These are phyloP conservation scores for Aethes cnicana DNA, from an alignment of 2,888 invertebrate genomes.

Conservation along the genomic window DNA sequence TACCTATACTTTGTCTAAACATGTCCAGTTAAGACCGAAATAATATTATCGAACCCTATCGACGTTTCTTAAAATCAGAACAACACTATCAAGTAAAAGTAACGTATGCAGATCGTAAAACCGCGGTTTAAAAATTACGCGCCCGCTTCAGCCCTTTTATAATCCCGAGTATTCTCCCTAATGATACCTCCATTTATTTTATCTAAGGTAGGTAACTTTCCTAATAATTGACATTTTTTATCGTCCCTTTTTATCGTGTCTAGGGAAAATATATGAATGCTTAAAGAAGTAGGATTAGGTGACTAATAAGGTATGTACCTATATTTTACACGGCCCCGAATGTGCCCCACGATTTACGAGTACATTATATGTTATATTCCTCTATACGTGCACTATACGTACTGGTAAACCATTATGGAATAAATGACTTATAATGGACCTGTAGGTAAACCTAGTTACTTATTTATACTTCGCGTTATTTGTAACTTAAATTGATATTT, in stretches of 20 bases:
- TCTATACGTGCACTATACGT: too few species aligned
- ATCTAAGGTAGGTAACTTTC: constrained; percentile 52
- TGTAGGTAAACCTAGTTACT: too few species aligned
- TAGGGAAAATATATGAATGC: constrained; percentile 35
- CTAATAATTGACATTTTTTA: constrained; percentile 42
- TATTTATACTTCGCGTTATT: too few species aligned
- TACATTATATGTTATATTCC: too few species aligned
- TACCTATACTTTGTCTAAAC: not conserved
- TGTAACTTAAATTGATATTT: too few species aligned
- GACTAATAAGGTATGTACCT: constrained; percentile 20
- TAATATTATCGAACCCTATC: not conserved
- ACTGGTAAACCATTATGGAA: too few species aligned
- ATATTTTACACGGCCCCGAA: too few species aligned
- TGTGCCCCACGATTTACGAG: too few species aligned
- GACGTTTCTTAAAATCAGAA: constrained; percentile 4
- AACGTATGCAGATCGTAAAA: constrained; percentile 67
- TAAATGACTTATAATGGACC: too few species aligned
- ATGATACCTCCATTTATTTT: constrained; percentile 67
- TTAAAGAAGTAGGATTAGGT: constrained; percentile 22
- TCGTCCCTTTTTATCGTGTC: constrained; percentile 30
- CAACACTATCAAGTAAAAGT: constrained; percentile 51
- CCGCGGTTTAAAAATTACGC: constrained; percentile 73
- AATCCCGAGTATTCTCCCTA: constrained; percentile 75
- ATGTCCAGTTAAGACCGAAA: too few species aligned
- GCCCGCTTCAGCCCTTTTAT: constrained; percentile 62